These are phyloP conservation scores for Aricia agestis DNA, from an alignment of 1,140 invertebrate species.

Conservation along the genomic window DNA sequence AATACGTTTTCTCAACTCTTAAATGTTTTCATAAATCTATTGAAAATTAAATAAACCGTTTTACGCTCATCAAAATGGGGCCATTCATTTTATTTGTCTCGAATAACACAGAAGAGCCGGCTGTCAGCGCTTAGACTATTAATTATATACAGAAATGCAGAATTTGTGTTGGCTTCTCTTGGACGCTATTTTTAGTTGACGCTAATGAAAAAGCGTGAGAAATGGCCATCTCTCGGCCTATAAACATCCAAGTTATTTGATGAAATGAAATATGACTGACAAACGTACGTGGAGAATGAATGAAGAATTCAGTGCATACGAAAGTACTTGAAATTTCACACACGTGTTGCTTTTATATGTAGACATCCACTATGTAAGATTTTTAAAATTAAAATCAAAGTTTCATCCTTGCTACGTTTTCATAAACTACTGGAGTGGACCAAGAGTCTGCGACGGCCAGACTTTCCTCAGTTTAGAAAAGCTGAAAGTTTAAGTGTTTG, in stretches of 20 bases:
- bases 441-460: no score
- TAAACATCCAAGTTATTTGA: not conserved
- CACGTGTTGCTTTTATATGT: no score
- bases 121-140: not conserved
- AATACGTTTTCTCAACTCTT: not conserved
- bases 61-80: not conserved
- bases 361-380: no score
- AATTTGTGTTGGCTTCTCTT: not conserved
- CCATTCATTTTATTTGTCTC: not conserved
- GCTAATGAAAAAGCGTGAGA: slow-evolving; percentile 4
- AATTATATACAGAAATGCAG: slow-evolving; percentile 4
- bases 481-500: no score
- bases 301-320: no score
- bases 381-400: no score
- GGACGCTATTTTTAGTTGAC: not conserved
- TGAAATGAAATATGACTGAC: not conserved
- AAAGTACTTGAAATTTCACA: no score
- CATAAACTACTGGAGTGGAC: no score
- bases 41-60: not conserved
- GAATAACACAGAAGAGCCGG: not conserved
- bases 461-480: no score
- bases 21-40: not conserved
- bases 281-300: not conserved
- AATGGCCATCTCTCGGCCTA: not conserved
- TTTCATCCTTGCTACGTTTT: no score